Percentiles rank a stretch among this genome's conserved stretches.
These are phyloP conservation scores for Drosophila oshimai DNA, from an alignment of 1,140 invertebrate species.

Conservation along the genomic window DNA sequence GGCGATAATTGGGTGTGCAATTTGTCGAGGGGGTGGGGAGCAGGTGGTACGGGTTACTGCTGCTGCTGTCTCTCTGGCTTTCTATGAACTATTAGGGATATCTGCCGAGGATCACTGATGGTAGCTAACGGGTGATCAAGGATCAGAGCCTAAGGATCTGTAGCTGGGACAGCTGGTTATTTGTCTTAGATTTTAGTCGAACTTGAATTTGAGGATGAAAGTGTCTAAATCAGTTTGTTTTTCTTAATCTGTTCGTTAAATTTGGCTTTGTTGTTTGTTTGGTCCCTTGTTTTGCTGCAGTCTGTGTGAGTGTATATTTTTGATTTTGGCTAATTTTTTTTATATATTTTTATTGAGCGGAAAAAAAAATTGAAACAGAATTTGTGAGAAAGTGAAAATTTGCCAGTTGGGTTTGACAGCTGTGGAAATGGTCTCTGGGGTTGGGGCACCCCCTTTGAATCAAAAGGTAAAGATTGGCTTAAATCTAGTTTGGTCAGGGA, in stretches of 20 bases:
- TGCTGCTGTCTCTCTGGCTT: background rate
- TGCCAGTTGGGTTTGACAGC: constrained; percentile 23
- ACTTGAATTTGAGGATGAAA: too few relatives aligned
- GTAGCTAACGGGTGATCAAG: background rate
- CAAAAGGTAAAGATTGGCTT: too few relatives aligned
- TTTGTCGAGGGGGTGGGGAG: background rate
- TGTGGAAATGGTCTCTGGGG: constrained; percentile 29
- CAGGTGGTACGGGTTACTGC: background rate
- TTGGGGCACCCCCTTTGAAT: too few relatives aligned
- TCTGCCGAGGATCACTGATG: too few relatives aligned
- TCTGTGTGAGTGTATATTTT: constrained; percentile 32
- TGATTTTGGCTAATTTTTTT: constrained; percentile 54
- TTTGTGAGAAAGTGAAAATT: constrained; percentile 46
- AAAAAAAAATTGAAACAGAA: constrained; percentile 69
- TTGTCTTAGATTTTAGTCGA: too few relatives aligned
- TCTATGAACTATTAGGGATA: background rate
- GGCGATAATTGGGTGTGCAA: too few relatives aligned
- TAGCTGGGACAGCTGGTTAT: too few relatives aligned
- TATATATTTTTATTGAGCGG: constrained; percentile 40
- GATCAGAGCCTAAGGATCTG: background rate
- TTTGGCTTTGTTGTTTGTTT: background rate
- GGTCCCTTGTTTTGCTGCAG: constrained; percentile 3
- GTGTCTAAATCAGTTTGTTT: background rate
- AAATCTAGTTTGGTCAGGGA: too few relatives aligned
- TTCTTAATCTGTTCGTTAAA: background rate